These are phyloP conservation scores for Petaurus breviceps DNA, from an alignment of 2,113 vertebrate genomes.

Conservation along the genomic window DNA sequence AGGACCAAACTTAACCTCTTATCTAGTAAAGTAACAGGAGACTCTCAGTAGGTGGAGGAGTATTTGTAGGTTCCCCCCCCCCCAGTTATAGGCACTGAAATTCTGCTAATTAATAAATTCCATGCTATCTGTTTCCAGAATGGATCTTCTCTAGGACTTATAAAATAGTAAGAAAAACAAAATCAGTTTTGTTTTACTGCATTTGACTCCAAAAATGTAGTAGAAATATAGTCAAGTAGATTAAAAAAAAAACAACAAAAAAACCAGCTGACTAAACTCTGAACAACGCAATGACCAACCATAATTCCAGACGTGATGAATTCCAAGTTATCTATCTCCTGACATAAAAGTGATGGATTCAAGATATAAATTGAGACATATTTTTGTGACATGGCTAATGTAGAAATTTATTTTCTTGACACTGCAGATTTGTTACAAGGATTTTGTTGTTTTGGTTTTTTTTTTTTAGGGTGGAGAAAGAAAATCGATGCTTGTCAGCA, in stretches of 20 bases:
- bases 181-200: neutral
- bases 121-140: neutral
- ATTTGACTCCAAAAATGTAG: neutral
- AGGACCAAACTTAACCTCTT: slow-evolving; percentile 32
- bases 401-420: neutral
- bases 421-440: neutral
- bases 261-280: neutral
- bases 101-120: neutral
- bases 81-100: neutral
- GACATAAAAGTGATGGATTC: neutral
- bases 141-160: neutral
- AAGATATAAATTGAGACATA: neutral
- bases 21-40: neutral
- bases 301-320: neutral
- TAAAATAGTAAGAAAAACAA: neutral
- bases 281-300: neutral
- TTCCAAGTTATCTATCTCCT: neutral
- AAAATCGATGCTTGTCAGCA: neutral
- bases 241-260: neutral
- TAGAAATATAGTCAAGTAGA: neutral
- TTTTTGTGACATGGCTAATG: neutral
- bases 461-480: neutral
- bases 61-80: too few relatives aligned
- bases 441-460: neutral
- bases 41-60: neutral